A percentile compares a stretch with the other conserved stretches of the same genome.
These are phyloP conservation scores for Xenentodon cancila DNA, from an alignment of 2,797 vertebrate species.

Conservation along the genomic window DNA sequence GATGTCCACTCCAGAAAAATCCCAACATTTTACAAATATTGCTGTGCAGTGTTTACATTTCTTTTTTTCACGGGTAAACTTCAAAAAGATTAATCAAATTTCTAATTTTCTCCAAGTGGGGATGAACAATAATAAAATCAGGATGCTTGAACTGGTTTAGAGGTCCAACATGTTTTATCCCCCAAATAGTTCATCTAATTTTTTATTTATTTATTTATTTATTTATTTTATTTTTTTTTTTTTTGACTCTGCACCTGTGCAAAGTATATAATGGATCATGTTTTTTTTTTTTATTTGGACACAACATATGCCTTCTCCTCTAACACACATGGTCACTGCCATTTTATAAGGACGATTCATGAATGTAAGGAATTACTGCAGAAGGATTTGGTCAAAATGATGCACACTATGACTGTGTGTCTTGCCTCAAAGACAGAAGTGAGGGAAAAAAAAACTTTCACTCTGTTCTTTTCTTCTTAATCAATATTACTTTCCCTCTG, in stretches of 20 bases:
- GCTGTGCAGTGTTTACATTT: background rate
- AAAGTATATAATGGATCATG: constrained; percentile 7
- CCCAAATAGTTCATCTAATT: constrained; percentile 1
- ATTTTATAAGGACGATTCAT: constrained; percentile 31
- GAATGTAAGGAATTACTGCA: constrained; percentile 33
- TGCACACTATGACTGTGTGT: constrained; percentile 42
- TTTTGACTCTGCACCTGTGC: constrained; percentile 9
- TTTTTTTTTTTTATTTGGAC: constrained; percentile 13
- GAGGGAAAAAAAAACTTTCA: constrained; percentile 60
- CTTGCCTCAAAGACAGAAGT: constrained; percentile 56
- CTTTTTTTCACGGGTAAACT: constrained; percentile 14
- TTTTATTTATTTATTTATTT: background rate
- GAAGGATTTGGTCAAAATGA: constrained; percentile 19
- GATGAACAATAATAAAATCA: background rate
- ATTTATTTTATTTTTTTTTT: too few species aligned
- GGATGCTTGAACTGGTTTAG: background rate
- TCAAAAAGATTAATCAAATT: background rate
- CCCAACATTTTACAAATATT: background rate
- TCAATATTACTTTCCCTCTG: constrained; percentile 80
- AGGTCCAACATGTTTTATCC: constrained; percentile 2
- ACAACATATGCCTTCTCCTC: constrained; percentile 19
- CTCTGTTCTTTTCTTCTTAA: constrained; percentile 75
- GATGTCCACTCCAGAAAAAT: too few species aligned
- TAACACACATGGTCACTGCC: constrained; percentile 24
- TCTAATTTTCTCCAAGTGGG: background rate